These are phyloP conservation scores for Gadopsis bispinosus DNA, from an alignment of 2,797 vertebrate genomes.

Conservation along the genomic window DNA sequence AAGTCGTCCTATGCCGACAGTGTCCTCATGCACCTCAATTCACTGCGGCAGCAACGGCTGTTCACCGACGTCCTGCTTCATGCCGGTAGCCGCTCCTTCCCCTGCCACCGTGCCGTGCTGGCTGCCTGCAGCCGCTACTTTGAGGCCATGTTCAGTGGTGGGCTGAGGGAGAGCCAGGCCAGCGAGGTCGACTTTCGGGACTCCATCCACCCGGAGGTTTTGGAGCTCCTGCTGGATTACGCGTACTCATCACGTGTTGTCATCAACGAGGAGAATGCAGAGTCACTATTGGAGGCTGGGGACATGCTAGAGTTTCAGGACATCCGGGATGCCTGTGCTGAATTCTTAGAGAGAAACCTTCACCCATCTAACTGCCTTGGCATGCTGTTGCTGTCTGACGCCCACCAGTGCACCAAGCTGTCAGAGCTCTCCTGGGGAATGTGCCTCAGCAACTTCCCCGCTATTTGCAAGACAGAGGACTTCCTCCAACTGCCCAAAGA, in stretches of 20 bases:
- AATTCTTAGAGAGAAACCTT: slow-evolving; percentile 97
- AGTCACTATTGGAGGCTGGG: slow-evolving; percentile 95
- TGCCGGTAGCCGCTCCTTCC: slow-evolving; percentile 94
- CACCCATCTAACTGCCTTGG: slow-evolving; percentile 97
- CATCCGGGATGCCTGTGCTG: slow-evolving; percentile 96
- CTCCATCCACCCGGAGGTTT: slow-evolving; percentile 95
- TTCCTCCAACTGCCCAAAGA: slow-evolving; percentile 98
- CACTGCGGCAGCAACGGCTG: slow-evolving; percentile 93
- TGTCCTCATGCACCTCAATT: slow-evolving; percentile 96
- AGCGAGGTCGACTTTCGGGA: slow-evolving; percentile 97
- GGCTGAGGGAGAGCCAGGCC: slow-evolving; percentile 95
- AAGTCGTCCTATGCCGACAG: slow-evolving; percentile 99
- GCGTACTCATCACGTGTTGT: slow-evolving; percentile 97
- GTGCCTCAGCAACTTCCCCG: slow-evolving; percentile 98
- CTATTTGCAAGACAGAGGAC: slow-evolving; percentile 97
- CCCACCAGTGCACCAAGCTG: slow-evolving; percentile 96
- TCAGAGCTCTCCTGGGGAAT: slow-evolving; percentile 97
- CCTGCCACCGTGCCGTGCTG: slow-evolving; percentile 96
- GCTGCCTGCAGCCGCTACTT: slow-evolving; percentile 99
- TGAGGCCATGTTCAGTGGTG: slow-evolving; percentile 98
- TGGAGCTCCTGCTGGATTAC: slow-evolving; percentile 97
- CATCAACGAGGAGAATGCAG: slow-evolving; percentile 98
- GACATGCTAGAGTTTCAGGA: slow-evolving; percentile 99
- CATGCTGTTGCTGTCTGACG: slow-evolving; percentile 95
- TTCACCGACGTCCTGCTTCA: slow-evolving; percentile 98